Percentiles rank a stretch among this genome's conserved stretches.
Conservation (phyloP, 2,888 invertebrate species). For the Oegoconia quadripuncta region DNA sequence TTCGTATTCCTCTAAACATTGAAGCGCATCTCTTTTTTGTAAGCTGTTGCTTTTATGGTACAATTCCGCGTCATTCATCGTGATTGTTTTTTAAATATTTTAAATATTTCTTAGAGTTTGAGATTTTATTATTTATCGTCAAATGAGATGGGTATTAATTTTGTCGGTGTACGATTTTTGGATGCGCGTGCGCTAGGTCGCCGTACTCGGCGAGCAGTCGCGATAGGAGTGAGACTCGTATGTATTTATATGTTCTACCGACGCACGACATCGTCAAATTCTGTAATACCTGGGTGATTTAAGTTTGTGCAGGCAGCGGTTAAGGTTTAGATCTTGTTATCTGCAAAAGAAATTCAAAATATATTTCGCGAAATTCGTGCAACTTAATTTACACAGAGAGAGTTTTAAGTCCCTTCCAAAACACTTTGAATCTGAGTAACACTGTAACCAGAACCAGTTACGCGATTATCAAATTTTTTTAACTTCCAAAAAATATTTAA, state of each 20-base stretch:
- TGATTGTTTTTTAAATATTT: slow-evolving; percentile 22
- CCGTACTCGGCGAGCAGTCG: slow-evolving; percentile 52
- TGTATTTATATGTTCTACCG: slow-evolving; percentile 62
- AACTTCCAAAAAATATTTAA: no score
- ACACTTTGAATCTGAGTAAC: no score
- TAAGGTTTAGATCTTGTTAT: no score
- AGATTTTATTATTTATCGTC: slow-evolving; percentile 20
- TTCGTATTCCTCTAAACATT: slow-evolving; percentile 82
- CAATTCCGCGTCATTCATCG: slow-evolving; percentile 82
- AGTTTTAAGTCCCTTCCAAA: no score
- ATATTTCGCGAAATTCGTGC: no score
- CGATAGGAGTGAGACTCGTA: slow-evolving; percentile 43
- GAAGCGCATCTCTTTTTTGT: slow-evolving; percentile 79
- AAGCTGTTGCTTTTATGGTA: slow-evolving; percentile 84
- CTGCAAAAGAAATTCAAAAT: no score
- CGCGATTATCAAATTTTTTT: no score
- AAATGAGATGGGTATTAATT: slow-evolving; percentile 12
- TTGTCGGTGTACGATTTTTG: slow-evolving; percentile 22
- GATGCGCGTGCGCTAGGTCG: slow-evolving; percentile 49
- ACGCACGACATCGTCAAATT: slow-evolving; percentile 34
- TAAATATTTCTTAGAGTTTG: slow-evolving; percentile 17
- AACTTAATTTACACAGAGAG: no score
- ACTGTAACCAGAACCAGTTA: no score
- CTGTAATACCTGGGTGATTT: slow-evolving; percentile 29
- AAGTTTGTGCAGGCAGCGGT: no score